Conservation (phyloP, 2,888 invertebrate genomes). For the Germaria angustata region DNA sequence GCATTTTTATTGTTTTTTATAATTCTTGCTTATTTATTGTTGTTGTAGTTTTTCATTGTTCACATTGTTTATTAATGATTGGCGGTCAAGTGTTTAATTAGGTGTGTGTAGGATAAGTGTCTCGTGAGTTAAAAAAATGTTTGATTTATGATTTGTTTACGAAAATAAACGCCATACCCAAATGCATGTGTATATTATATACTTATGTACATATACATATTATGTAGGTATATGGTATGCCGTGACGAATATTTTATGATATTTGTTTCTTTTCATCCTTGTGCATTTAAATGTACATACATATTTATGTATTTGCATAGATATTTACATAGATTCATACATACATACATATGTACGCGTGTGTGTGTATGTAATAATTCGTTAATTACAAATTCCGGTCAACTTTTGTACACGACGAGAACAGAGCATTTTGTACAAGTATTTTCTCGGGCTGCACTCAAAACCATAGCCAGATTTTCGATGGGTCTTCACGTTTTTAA, state of each 20-base stretch:
- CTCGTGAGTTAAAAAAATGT: constrained; percentile 29
- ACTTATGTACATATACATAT: neutral
- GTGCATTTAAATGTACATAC: neutral
- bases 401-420: too few relatives aligned
- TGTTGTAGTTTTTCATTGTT: constrained; percentile 40
- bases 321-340: neutral
- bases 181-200: neutral
- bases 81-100: constrained; percentile 65
- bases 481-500: too few relatives aligned
- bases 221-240: neutral
- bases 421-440: too few relatives aligned
- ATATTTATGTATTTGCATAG: neutral
- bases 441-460: too few relatives aligned
- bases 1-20: constrained; percentile 27
- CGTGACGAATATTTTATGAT: neutral
- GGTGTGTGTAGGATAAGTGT: constrained; percentile 49
- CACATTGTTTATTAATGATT: constrained; percentile 53
- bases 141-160: constrained; percentile 51
- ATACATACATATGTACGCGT: neutral
- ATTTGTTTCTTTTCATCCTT: too few relatives aligned
- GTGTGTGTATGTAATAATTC: too few relatives aligned
- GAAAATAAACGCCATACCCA: neutral
- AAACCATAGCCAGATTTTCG: too few relatives aligned
- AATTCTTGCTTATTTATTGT: constrained; percentile 17
- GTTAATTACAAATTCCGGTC: too few relatives aligned